phyloP scores from a whole-genome alignment of 2,888 invertebrate species.

The Ophion obscuratus region DNA sequence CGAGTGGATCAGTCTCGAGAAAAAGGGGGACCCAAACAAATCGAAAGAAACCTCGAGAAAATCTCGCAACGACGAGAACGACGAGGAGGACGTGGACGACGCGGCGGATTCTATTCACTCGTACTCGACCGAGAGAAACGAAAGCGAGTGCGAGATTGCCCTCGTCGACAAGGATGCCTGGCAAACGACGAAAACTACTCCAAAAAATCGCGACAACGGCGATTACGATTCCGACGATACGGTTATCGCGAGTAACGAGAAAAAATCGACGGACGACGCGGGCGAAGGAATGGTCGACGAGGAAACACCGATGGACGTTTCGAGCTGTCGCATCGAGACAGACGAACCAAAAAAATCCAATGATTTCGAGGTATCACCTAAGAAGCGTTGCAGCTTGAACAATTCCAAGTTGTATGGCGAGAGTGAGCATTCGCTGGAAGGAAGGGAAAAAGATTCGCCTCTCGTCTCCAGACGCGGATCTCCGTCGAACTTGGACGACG shows the following conservation, averaged over 20 bases:
- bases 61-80: neutral
- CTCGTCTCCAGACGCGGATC: slow-evolving; percentile 36
- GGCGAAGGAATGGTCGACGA: neutral
- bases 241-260: slow-evolving; percentile 59
- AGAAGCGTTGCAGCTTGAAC: slow-evolving; percentile 35
- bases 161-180: slow-evolving; percentile 68
- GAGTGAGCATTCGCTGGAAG: neutral
- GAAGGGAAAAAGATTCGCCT: neutral
- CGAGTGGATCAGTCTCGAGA: slow-evolving; percentile 69
- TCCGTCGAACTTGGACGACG: neutral
- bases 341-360: slow-evolving; percentile 51
- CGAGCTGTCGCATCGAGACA: slow-evolving; percentile 44
- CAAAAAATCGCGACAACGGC: slow-evolving; percentile 39
- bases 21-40: neutral
- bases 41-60: neutral
- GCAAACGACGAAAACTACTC: slow-evolving; percentile 54
- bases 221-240: slow-evolving; percentile 75
- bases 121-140: slow-evolving; percentile 56
- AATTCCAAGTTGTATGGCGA: slow-evolving; percentile 23
- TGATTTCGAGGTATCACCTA: slow-evolving; percentile 37
- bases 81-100: slow-evolving; percentile 9
- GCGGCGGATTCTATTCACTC: slow-evolving; percentile 54
- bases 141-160: slow-evolving; percentile 71
- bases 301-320: slow-evolving; percentile 53
- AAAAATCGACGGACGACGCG: neutral